A percentile compares a stretch with the other conserved stretches of the same genome.
These are phyloP conservation scores for Ecdyonurus torrentis DNA, from an alignment of 2,888 invertebrate genomes.

Conservation along the genomic window DNA sequence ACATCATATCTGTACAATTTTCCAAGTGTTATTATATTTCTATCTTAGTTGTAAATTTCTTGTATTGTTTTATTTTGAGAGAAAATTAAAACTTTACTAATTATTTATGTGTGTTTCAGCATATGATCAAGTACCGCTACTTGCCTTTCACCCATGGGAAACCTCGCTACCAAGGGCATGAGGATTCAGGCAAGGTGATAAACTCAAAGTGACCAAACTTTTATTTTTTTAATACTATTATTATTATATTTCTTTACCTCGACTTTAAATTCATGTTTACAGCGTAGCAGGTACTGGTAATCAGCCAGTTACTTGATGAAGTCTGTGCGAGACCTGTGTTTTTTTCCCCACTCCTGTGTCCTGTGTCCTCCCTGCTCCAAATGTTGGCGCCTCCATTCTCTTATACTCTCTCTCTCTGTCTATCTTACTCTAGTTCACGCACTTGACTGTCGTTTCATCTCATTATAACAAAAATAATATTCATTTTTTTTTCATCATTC, in stretches of 20 bases:
- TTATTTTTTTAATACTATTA: neutral
- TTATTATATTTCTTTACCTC: neutral
- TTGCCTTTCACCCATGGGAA: conserved; percentile 97
- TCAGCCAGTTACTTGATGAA: neutral
- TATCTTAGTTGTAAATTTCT: neutral
- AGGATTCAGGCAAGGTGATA: conserved; percentile 27
- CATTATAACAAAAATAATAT: too few relatives aligned
- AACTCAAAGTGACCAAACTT: conserved; percentile 9
- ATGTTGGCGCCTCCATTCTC: neutral
- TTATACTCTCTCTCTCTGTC: too few relatives aligned
- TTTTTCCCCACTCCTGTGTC: neutral
- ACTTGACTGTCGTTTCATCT: too few relatives aligned
- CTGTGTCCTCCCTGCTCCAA: neutral
- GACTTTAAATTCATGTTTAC: neutral
- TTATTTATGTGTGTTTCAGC: conserved; percentile 51
- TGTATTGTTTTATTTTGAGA: neutral
- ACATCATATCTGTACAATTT: neutral
- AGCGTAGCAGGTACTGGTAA: neutral
- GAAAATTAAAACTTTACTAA: conserved; percentile 2
- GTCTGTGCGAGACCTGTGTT: neutral
- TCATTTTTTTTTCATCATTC: too few relatives aligned
- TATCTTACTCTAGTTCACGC: too few relatives aligned
- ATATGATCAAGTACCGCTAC: conserved; percentile 99
- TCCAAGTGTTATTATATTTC: neutral
- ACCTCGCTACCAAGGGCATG: conserved; percentile 72